A percentile compares a stretch with the other conserved stretches of the same genome.
phyloP scores from a whole-genome alignment of 1,140 invertebrate species.

The Ceratosolen solmsi region DNA sequence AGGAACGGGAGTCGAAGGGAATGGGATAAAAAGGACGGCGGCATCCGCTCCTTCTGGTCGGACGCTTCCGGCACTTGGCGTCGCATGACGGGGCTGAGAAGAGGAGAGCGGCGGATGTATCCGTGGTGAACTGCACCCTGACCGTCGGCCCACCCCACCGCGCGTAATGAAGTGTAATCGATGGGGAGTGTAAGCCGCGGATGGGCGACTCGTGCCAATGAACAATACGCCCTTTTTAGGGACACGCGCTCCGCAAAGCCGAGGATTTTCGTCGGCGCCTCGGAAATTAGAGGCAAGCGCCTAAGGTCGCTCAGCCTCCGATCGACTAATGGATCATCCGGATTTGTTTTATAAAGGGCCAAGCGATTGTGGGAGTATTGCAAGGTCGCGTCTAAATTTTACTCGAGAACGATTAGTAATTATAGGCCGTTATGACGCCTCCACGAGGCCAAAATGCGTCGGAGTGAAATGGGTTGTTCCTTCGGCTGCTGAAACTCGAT shows the following conservation, averaged over 20 bases:
- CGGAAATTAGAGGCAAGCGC: not conserved
- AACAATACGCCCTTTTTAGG: no score
- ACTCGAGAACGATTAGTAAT: no score
- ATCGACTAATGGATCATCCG: not conserved
- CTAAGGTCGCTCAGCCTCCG: not conserved
- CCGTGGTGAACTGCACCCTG: not conserved
- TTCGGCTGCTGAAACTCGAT: no score
- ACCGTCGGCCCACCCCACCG: not conserved
- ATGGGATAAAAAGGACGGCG: no score
- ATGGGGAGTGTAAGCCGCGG: slow-evolving; percentile 40
- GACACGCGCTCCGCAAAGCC: not conserved
- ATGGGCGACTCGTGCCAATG: slow-evolving; percentile 15
- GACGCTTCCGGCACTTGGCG: slow-evolving; percentile 38
- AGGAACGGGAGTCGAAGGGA: no score
- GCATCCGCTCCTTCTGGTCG: not conserved
- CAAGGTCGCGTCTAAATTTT: no score
- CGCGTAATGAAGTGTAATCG: slow-evolving; percentile 51
- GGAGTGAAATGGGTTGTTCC: no score
- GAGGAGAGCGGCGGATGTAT: no score
- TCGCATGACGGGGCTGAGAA: no score
- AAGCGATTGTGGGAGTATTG: no score
- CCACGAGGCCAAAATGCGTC: no score
- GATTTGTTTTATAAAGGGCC: not conserved
- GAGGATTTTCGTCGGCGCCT: not conserved
- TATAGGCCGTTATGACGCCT: no score